Percentiles rank a stretch among this genome's conserved stretches.
Evolutionary conservation across 2,113 vertebrate species (phyloP).

Genomic region (Brachyistius frenatus): DNA sequence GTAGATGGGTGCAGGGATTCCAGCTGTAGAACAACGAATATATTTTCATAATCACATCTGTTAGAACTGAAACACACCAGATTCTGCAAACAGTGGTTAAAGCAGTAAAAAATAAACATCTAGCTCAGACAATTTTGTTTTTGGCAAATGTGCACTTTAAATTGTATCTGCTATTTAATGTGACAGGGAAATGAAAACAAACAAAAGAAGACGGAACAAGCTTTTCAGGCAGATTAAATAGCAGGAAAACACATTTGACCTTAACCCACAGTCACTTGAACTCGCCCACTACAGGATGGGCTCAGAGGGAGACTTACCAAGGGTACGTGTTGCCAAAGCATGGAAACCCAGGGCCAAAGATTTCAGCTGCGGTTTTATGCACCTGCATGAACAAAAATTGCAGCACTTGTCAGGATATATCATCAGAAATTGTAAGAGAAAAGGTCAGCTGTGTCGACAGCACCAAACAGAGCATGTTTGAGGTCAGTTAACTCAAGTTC

Average conservation of each 20-base stretch:
- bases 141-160: too few relatives aligned
- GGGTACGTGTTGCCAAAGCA: conserved; percentile 89
- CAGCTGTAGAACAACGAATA: conserved; percentile 69
- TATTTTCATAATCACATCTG: not conserved
- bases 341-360: conserved; percentile 92
- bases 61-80: not conserved
- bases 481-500: too few relatives aligned
- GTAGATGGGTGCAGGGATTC: conserved; percentile 91
- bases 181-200: too few relatives aligned
- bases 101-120: not conserved
- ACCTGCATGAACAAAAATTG: conserved; percentile 74
- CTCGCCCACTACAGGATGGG: not conserved
- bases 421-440: too few relatives aligned
- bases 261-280: not conserved
- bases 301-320: conserved; percentile 84
- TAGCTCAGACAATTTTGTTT: too few relatives aligned
- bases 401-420: not conserved
- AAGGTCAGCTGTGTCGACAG: too few relatives aligned
- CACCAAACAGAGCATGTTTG: too few relatives aligned
- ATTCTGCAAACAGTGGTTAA: not conserved
- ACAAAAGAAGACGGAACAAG: too few relatives aligned
- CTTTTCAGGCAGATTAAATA: too few relatives aligned
- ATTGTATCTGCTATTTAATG: too few relatives aligned
- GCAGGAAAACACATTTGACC: too few relatives aligned
- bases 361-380: conserved; percentile 91